A percentile compares a stretch with the other conserved stretches of the same genome.
Evolutionary conservation across 1,140 invertebrate species (phyloP).

Genomic region (Brachionus manjavacas): DNA sequence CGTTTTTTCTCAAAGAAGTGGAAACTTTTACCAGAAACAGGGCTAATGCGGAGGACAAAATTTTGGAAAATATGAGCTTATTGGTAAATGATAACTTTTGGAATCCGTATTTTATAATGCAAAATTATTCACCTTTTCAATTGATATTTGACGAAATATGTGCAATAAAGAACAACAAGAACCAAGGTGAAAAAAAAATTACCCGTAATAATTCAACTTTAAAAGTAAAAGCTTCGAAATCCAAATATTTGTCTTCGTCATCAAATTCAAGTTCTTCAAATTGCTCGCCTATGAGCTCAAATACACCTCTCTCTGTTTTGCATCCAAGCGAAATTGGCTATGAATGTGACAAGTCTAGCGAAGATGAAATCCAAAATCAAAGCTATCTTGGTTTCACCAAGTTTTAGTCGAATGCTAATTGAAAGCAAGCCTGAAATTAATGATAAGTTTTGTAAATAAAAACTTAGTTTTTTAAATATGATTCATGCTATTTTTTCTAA

Average conservation of each 20-base stretch:
- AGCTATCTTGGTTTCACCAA: not conserved
- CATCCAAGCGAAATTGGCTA: not conserved
- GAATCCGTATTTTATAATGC: constrained; percentile 29
- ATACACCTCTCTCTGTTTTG: not conserved
- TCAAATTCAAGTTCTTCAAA: constrained; percentile 8
- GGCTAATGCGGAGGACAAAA: not conserved
- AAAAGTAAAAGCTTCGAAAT: not conserved
- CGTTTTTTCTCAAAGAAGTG: constrained; percentile 32
- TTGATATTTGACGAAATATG: constrained; percentile 39
- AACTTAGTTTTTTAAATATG: not conserved
- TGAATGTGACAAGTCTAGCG: not conserved
- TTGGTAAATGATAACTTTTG: constrained; percentile 38
- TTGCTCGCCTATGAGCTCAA: not conserved
- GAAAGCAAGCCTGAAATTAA: not conserved
- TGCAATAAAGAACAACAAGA: not conserved
- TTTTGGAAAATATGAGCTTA: not conserved
- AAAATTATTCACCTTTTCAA: constrained; percentile 40
- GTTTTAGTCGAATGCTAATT: not conserved
- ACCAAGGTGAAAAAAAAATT: not conserved
- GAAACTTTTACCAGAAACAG: not conserved
- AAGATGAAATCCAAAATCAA: not conserved
- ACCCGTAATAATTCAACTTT: not conserved
- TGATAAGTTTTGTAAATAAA: not conserved
- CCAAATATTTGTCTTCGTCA: not conserved
- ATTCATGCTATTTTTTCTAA: too few relatives aligned